Base-by-base conservation (phyloP, 2,113 vertebrate species). In the Tachycineta bicolor region DNA sequence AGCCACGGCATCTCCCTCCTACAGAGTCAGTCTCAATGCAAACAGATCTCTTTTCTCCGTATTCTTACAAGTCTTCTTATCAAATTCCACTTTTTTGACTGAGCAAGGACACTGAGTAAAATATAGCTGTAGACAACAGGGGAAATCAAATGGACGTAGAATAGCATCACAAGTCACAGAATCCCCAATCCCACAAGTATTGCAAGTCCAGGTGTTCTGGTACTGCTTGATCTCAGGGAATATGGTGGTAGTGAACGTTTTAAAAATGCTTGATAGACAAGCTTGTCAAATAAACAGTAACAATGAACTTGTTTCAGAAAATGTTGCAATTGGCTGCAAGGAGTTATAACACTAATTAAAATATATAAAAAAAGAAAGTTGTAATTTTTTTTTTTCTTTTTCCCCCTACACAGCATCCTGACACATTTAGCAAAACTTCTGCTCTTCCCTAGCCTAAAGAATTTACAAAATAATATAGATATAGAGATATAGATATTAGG, bases 131-230 rank as follows among this genome's bases (percentile, higher is more conserved):
- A 67, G 49, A 70, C 31, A 77, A 59, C 16, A 49, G 34, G 37
- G 24, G 23, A 79, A 91, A 53, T 11, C 14, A 39, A 67, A 55
- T 10, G 33, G 65, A 16, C 39, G 24, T 0, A 4, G 41, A 68
- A 29, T 14, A 53, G 6, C 47, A 46, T 46, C 50, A 62, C 49
- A 76, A 37, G 37, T 37, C 37, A 37, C 37, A 37, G 37, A 37
- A 37, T 37, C 37, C 37, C 10, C 9, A 37, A 37, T 37, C 37
- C 37, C 37, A 37, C 37, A 37, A 37, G 37, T n/a, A 3, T 31
- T 60, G n/a, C 0, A 0, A 83, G 6, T 6, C 15, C 14, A 55
- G 50, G 65, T 50, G 16, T 33, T 65, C 31, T 63, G 23, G 37
- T 87, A 70, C 12, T 67, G 19, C 13, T 71, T 24, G 10, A 49